Base-by-base conservation (phyloP, 2,113 vertebrate genomes). In the Lanius ludovicianus region DNA sequence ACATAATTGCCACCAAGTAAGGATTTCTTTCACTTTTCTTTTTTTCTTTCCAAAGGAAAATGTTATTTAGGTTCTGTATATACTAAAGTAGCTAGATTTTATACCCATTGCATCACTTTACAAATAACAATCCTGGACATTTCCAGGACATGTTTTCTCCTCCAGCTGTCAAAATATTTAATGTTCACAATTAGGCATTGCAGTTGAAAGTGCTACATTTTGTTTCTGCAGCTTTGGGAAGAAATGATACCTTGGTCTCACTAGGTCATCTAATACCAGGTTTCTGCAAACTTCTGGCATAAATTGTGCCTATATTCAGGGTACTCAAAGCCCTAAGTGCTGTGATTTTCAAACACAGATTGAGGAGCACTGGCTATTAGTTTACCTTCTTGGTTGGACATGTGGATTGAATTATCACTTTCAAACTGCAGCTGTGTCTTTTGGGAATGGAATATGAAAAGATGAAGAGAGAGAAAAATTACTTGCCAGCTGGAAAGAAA, bases 141-240 rank as follows among this genome's bases (percentile, higher is more conserved):
- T 95, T 94, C 79, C 93, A 88, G 93, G 92, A 92, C 64, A 41
- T 23, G 13, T 87, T 90, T 96, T 89, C 60, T 94, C 56, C 83
- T 63, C 85, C 73, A 88, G 59, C 73, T 95, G 92, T 94, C 93
- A 94, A 89, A 97, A 92, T 90, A 94, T 75, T 95, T 89, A 95
- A 94, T 90, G 79, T 78, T 84, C 59, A 68, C 79, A 96, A 95
- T 95, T 96, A 94, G 53, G 47, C 90, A 84, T 22, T 87, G 47
- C 57, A 81, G 39, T 68, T 89, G 64, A 74, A 93, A 92, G 46
- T 68, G 52, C n/a, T 86, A 74, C 37, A 10, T 83, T 96, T 88
- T 84, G 12, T 93, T 94, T 84, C 79, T 81, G 41, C 39, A 75
- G 35, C 53, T 93, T 85, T 63, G 68, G 53, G 47, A 95, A 86